A percentile compares a stretch with the other conserved stretches of the same genome.
These are phyloP conservation scores for Neuroscelio doddi DNA, from an alignment of 2,888 invertebrate species.

Conservation along the genomic window DNA sequence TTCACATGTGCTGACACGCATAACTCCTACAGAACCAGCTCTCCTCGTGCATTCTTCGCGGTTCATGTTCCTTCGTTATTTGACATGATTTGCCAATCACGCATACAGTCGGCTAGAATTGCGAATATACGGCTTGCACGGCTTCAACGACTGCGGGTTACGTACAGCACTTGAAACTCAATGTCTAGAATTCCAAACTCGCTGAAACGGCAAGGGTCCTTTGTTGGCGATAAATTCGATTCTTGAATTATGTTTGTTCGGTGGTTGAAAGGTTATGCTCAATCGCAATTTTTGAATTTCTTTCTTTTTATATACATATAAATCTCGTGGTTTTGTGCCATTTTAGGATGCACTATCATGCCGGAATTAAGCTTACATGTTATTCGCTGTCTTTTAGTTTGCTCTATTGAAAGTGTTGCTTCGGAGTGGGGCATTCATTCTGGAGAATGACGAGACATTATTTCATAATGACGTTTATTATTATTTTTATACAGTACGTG, in stretches of 20 bases:
- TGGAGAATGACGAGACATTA: too few relatives aligned
- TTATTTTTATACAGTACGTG: too few relatives aligned
- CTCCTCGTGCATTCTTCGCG: conserved; percentile 7
- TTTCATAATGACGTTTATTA: too few relatives aligned
- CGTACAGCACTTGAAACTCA: conserved; percentile 26
- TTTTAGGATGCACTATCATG: too few relatives aligned
- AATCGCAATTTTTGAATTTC: conserved; percentile 31
- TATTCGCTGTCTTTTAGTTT: too few relatives aligned
- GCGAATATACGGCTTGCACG: conserved; percentile 14
- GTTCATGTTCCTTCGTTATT: conserved; percentile 13
- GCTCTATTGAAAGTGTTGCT: too few relatives aligned
- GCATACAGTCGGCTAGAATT: conserved; percentile 22
- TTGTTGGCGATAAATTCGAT: conserved; percentile 36
- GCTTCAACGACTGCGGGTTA: conserved; percentile 16
- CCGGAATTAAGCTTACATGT: too few relatives aligned
- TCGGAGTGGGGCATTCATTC: too few relatives aligned
- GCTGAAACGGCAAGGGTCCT: conserved; percentile 22
- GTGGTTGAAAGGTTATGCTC: conserved; percentile 17
- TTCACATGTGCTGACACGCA: background rate
- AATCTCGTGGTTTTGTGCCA: too few relatives aligned
- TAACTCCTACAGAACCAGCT: conserved; percentile 1
- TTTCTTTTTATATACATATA: conserved; percentile 1
- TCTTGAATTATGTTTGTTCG: conserved; percentile 26
- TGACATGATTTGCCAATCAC: conserved; percentile 31
- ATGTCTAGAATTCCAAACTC: conserved; percentile 26